Conservation (phyloP, 2,888 invertebrate genomes). For the Cerceris rybyensis region DNA sequence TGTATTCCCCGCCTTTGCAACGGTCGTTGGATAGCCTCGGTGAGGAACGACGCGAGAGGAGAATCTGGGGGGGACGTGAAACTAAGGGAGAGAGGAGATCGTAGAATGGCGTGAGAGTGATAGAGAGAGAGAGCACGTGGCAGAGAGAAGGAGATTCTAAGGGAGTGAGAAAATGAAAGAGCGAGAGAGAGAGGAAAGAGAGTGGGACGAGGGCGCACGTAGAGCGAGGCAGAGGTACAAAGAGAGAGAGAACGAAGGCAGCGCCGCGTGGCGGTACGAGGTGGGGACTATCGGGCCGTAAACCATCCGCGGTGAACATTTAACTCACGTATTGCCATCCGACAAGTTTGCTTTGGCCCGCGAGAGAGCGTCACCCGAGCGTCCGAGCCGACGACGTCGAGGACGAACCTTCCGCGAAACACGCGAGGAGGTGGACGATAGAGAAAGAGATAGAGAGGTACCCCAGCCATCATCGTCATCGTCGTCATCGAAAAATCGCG, state of each 20-base stretch:
- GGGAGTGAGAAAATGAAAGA: slow-evolving; percentile 52
- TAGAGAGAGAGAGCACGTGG: slow-evolving; percentile 49
- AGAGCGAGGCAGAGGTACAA: slow-evolving; percentile 54
- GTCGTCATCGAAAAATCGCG: no score
- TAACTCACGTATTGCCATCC: slow-evolving; percentile 83
- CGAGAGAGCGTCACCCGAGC: slow-evolving; percentile 76
- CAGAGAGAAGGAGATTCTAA: slow-evolving; percentile 25
- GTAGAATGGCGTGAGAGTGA: slow-evolving; percentile 62
- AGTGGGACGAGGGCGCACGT: slow-evolving; percentile 45
- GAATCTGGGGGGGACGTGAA: slow-evolving; percentile 53
- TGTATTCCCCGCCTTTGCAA: slow-evolving; percentile 72
- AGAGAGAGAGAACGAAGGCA: slow-evolving; percentile 75
- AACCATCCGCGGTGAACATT: slow-evolving; percentile 82
- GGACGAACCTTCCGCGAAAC: slow-evolving; percentile 62
- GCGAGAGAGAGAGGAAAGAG: slow-evolving; percentile 48
- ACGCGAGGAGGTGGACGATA: slow-evolving; percentile 61
- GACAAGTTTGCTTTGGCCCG: slow-evolving; percentile 82
- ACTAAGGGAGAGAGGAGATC: slow-evolving; percentile 46
- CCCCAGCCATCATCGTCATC: no score
- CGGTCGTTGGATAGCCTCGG: slow-evolving; percentile 63
- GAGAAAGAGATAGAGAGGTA: slow-evolving; percentile 43
- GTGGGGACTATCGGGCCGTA: slow-evolving; percentile 85
- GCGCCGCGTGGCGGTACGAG: slow-evolving; percentile 83
- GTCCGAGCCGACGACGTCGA: slow-evolving; percentile 59
- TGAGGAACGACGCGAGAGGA: slow-evolving; percentile 53